Base-by-base conservation (phyloP, 2,888 invertebrate genomes). In the Panopea generosa region DNA sequence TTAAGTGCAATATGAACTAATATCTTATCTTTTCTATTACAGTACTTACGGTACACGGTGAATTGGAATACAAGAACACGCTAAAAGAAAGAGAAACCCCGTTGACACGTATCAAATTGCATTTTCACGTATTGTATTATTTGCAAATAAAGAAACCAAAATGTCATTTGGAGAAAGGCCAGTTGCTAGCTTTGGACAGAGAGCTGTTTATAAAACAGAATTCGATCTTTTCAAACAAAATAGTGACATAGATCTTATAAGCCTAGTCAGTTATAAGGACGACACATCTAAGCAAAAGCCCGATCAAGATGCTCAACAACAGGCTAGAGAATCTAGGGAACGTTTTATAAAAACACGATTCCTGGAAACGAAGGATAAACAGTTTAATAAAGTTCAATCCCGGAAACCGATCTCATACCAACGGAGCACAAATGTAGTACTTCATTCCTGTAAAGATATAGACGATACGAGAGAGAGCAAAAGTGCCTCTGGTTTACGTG, bases 211-310 rank as follows among this genome's bases (percentile, higher is more conserved):
- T 66, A 77, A 77, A 77, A 77, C 77, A 61, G 77, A 77, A 65
- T 77, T 77, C 57, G 77, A 77, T 72, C 67, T 77, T 55, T 77
- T 77, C 45, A 77, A 77, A 66, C 59, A 69, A 49, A 72, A 72
- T 65, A 77, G 56, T 22, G 72, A 77, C 45, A 61, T 77, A 40
- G 77, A 77, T 26, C 57, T 77, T 18, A 77, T 77, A 22, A 77
- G 77, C 66, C 55, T 77, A 29, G 40, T 69, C 9, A 77, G 77
- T 56, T 72, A 56, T 40, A 72, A 77, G 4, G 72, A 77, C 3
- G 49, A 69, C 16, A n/a, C 22, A 7, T 33, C 66, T n/a, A 43
- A 20, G 18, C n/a, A n/a, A n/a, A n/a, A n/a, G n/a, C n/a, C n/a
- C n/a, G 26, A 43, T 33, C 56, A 38, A 27, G 55, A 55, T 20